Base-by-base conservation (phyloP, 2,888 invertebrate genomes). In the Spilarctia lutea region DNA sequence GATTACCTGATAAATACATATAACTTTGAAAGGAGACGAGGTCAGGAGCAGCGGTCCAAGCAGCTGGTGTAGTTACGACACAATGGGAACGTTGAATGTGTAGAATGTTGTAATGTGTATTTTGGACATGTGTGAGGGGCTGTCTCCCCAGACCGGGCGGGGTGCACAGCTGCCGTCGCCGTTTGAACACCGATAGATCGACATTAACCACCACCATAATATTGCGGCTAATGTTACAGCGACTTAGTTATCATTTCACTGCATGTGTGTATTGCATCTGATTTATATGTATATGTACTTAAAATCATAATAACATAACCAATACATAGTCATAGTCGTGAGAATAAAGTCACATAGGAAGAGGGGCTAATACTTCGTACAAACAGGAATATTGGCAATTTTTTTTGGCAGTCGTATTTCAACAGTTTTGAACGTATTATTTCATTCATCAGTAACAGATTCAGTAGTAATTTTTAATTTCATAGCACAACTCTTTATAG, bases 81-180 rank as follows among this genome's bases (percentile, higher is more conserved):
- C 90, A 89, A 90, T 87, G 83, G 84, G 78, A 82, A 84, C 81
- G 83, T 83, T 78, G 80, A 82, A 63, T 63, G 30, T 63, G 18
- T 81, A 88, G 81, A 86, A 87, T 86, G 81, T 85, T 85, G 86
- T 89, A 85, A 89, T 87, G 86, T 87, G 85, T 87, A 87, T 88
- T 88, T 90, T 85, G 84, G 88, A 82, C 81, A 86, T 71, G 11
- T 42, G 45, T 79, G 88, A 89, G 89, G 90, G 90, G 89, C 84
- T 87, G 89, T 89, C 89, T 88, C 86, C 87, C 85, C 81, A 82
- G 78, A 81, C 81, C 75, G 81, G 74, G 73, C 79, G 76, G 81
- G 81, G 77, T 75, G 83, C 86, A 86, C 90, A 90, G 90, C 90
- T 90, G 90, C 88, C 82, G 81, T 65, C 72, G 73, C 76, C 84